phyloP scores from a whole-genome alignment of 1,140 invertebrate genomes.

The Polyergus mexicanus region DNA sequence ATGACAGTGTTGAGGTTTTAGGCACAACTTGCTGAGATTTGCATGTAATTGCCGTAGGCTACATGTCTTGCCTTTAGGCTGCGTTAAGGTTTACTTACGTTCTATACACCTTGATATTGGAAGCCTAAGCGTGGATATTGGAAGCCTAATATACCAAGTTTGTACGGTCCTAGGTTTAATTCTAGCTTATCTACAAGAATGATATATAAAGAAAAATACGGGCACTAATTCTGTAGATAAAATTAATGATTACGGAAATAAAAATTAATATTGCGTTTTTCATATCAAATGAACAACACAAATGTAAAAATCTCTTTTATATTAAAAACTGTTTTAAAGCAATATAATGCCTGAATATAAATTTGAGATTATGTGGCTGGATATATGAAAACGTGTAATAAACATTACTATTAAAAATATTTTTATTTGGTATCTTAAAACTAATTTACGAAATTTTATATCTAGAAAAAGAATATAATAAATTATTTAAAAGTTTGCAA shows the following conservation, averaged over 20 bases:
- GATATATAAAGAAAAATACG: background rate
- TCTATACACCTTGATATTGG: slow-evolving; percentile 70
- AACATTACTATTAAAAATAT: too few species aligned
- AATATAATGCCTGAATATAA: background rate
- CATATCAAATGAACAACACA: background rate
- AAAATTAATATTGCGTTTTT: background rate
- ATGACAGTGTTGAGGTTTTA: slow-evolving; percentile 69
- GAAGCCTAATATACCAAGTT: slow-evolving; percentile 28
- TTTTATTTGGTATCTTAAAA: too few species aligned
- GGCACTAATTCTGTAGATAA: background rate
- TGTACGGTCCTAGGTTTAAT: background rate
- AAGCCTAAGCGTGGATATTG: slow-evolving; percentile 66
- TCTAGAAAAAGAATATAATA: too few species aligned
- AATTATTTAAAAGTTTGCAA: too few species aligned
- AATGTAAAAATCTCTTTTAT: background rate
- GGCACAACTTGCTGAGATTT: slow-evolving; percentile 72
- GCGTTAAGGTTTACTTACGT: slow-evolving; percentile 57
- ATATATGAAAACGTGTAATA: too few species aligned
- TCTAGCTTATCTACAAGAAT: slow-evolving; percentile 19
- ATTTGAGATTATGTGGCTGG: too few species aligned
- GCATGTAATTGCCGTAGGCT: slow-evolving; percentile 77
- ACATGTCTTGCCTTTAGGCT: slow-evolving; percentile 59
- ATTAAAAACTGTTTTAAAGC: background rate
- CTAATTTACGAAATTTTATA: too few species aligned
- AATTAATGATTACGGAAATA: background rate